phyloP scores from a whole-genome alignment of 2,113 vertebrate genomes.

The Odontophorus gujanensis region DNA sequence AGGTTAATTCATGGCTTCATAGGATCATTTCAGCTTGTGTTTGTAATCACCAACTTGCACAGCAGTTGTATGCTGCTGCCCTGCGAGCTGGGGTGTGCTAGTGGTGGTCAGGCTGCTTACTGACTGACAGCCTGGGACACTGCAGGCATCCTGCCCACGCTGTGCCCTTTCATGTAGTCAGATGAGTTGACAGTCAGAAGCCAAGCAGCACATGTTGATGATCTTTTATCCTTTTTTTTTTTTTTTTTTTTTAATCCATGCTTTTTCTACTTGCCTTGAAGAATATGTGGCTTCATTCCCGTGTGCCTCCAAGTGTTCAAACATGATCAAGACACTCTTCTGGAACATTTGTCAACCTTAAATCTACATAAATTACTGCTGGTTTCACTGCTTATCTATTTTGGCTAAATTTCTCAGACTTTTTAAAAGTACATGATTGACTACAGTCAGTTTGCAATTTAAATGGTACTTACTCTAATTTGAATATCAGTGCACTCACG shows the following conservation, averaged over 20 bases:
- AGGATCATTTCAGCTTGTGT: background rate
- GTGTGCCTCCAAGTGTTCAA: background rate
- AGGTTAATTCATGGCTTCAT: background rate
- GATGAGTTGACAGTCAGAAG: background rate
- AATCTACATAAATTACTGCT: background rate
- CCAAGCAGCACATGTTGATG: background rate
- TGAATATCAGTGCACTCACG: background rate
- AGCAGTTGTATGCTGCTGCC: background rate
- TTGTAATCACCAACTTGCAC: background rate
- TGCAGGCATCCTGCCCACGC: background rate
- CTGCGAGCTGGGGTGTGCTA: background rate
- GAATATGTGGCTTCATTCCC: background rate
- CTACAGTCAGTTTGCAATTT: slow-evolving; percentile 37
- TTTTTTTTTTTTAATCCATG: rapidly evolving
- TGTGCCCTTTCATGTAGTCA: background rate
- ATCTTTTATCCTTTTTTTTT: background rate
- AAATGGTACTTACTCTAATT: slow-evolving; percentile 9
- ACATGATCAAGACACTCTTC: background rate
- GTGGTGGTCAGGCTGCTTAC: background rate
- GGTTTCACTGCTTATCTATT: background rate
- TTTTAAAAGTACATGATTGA: background rate
- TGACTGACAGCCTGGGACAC: background rate
- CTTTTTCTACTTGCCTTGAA: background rate
- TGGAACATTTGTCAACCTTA: slow-evolving; percentile 4
- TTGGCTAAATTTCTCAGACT: background rate